phyloP scores from a whole-genome alignment of 2,113 vertebrate genomes.

The Melanotaenia duboulayi region DNA sequence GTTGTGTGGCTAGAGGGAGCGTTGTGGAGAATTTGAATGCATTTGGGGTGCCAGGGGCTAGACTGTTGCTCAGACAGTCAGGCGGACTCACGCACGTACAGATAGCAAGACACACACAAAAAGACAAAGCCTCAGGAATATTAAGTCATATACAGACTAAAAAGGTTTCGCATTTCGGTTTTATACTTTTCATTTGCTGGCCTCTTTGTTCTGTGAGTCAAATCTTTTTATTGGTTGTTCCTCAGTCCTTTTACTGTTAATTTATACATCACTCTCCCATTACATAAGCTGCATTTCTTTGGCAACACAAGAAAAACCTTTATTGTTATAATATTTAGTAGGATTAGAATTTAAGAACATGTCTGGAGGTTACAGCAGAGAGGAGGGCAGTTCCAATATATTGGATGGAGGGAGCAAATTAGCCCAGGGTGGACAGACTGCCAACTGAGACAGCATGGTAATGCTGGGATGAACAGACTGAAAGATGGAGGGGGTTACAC shows the following conservation, averaged over 20 bases:
- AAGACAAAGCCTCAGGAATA: constrained; percentile 20
- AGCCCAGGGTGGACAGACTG: constrained; percentile 72
- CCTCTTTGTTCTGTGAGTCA: constrained; percentile 8
- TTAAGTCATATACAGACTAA: constrained; percentile 13
- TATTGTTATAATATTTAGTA: constrained; percentile 50
- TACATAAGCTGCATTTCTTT: constrained; percentile 32
- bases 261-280: constrained; percentile 28
- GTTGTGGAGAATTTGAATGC: constrained; percentile 67
- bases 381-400: constrained; percentile 60
- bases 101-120: constrained; percentile 38
- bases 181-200: constrained; percentile 33
- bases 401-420: constrained; percentile 61
- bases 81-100: constrained; percentile 39
- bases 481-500: constrained; percentile 70
- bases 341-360: constrained; percentile 41
- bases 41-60: constrained; percentile 39
- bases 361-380: constrained; percentile 44
- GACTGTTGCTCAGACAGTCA: constrained; percentile 46
- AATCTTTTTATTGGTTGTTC: constrained; percentile 35
- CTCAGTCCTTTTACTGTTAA: constrained; percentile 22
- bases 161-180: constrained; percentile 21
- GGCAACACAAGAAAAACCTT: constrained; percentile 28
- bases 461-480: constrained; percentile 75
- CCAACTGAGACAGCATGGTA: constrained; percentile 77
- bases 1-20: constrained; percentile 47